Evolutionary conservation across 2,113 vertebrate genomes (phyloP).

Genomic region (Elephas maximus): DNA sequence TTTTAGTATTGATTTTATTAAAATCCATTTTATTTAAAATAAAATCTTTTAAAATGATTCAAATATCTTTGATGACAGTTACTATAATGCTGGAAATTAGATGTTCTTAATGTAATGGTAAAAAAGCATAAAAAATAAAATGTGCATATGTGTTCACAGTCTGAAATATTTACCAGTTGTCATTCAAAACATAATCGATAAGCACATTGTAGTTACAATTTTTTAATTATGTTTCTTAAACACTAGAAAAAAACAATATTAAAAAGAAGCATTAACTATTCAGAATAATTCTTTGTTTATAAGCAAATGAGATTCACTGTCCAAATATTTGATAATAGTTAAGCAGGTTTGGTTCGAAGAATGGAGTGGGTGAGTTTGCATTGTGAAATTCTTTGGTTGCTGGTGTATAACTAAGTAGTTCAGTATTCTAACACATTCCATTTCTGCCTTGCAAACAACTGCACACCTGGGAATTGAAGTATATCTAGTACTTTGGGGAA

Average conservation of each 20-base stretch:
- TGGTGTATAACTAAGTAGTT: constrained; percentile 89
- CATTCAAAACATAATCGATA: constrained; percentile 85
- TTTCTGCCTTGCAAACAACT: constrained; percentile 80
- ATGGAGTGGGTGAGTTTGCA: constrained; percentile 82
- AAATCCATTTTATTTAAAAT: constrained; percentile 32
- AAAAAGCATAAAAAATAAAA: constrained; percentile 6
- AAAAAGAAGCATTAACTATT: constrained; percentile 89
- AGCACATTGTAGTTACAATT: constrained; percentile 74
- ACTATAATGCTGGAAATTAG: constrained; percentile 38
- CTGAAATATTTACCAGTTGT: constrained; percentile 77
- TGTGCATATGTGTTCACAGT: constrained; percentile 44
- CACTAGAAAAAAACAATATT: constrained; percentile 85
- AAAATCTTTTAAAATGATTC: neutral
- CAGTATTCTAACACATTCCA: constrained; percentile 86
- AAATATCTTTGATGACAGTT: neutral
- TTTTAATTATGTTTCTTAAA: constrained; percentile 86
- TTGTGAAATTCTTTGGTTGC: constrained; percentile 84
- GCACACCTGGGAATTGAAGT: constrained; percentile 87
- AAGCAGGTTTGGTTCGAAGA: constrained; percentile 87
- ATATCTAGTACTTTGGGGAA: constrained; percentile 88
- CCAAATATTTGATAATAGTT: constrained; percentile 85
- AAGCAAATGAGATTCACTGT: constrained; percentile 84
- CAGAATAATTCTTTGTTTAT: constrained; percentile 85
- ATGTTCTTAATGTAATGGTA: neutral
- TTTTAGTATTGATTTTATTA: constrained; percentile 8